phyloP scores from a whole-genome alignment of 1,140 invertebrate genomes.

The Drosophila sulfurigaster region DNA sequence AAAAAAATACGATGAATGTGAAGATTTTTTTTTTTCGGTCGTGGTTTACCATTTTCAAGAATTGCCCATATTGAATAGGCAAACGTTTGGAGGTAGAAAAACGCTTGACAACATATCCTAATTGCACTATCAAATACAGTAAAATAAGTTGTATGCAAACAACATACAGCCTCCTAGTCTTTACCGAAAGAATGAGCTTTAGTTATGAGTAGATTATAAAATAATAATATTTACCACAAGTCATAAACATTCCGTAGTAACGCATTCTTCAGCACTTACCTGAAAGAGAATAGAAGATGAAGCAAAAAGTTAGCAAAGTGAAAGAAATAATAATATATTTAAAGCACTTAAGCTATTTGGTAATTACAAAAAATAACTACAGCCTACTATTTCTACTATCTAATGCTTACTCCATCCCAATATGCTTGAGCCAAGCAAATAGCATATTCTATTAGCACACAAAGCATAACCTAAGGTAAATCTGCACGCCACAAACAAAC shows the following conservation, averaged over 20 bases:
- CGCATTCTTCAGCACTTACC: slow-evolving; percentile 23
- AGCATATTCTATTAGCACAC: slow-evolving; percentile 45
- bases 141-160: too few species aligned
- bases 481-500: not conserved
- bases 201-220: not conserved
- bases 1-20: too few species aligned
- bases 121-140: too few species aligned
- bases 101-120: too few species aligned
- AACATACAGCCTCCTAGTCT: too few species aligned
- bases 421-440: slow-evolving; percentile 25
- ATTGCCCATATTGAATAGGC: too few species aligned
- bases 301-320: slow-evolving; percentile 30
- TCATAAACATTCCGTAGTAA: too few species aligned
- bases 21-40: too few species aligned
- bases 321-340: not conserved
- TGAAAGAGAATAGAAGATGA: slow-evolving; percentile 22
- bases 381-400: not conserved
- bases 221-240: not conserved
- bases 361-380: slow-evolving; percentile 39
- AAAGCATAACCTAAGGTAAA: slow-evolving; percentile 12
- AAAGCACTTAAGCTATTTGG: slow-evolving; percentile 28
- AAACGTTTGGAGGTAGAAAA: too few species aligned
- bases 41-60: too few species aligned
- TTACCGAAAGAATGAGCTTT: too few species aligned
- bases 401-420: not conserved